Conservation (phyloP, 2,888 invertebrate genomes). For the Geophilus truncorum region DNA sequence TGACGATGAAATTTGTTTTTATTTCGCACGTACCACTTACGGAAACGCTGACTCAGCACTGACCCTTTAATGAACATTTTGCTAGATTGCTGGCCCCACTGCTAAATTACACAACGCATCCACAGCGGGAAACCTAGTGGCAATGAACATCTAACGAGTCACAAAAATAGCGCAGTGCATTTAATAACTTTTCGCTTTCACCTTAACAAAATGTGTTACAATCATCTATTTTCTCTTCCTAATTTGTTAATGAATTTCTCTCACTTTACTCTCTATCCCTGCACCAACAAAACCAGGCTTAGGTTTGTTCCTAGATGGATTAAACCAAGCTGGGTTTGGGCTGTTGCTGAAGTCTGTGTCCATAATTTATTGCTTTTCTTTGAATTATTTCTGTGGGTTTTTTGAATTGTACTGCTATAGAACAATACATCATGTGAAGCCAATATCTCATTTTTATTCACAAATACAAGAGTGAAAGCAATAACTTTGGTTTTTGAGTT, state of each 20-base stretch:
- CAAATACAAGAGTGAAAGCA: too few species aligned
- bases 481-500: too few species aligned
- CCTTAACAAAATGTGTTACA: not conserved
- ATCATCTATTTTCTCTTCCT: not conserved
- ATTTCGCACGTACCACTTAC: not conserved
- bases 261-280: too few species aligned
- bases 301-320: too few species aligned
- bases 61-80: slow-evolving; percentile 24
- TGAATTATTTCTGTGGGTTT: too few species aligned
- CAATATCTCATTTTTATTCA: too few species aligned
- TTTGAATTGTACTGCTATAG: too few species aligned
- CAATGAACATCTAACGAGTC: slow-evolving; percentile 24
- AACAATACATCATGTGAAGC: too few species aligned
- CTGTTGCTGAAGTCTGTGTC: too few species aligned
- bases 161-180: not conserved
- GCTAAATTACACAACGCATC: not conserved
- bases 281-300: too few species aligned
- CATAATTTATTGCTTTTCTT: too few species aligned
- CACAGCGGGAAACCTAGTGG: not conserved
- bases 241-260: not conserved
- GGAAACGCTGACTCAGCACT: not conserved
- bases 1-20: not conserved
- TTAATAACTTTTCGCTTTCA: not conserved
- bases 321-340: too few species aligned
- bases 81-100: not conserved